Percentiles rank a stretch among this genome's conserved stretches.
Evolutionary conservation across 2,797 vertebrate genomes (phyloP).

Genomic region (Alcedo quadribrachys): DNA sequence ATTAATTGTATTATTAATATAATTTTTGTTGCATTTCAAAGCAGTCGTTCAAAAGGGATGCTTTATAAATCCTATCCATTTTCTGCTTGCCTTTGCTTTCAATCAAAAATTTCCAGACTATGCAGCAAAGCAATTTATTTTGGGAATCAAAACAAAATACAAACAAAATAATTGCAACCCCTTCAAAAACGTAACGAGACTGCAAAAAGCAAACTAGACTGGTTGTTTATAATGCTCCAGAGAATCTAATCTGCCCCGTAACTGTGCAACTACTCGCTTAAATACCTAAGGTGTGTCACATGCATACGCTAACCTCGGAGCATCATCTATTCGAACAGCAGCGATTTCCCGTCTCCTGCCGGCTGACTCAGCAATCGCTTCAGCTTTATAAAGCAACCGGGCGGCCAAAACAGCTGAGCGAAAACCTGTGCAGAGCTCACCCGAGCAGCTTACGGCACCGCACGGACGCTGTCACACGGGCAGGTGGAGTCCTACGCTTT

Average conservation of each 20-base stretch:
- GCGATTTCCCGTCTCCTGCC: not conserved
- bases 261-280: too few species aligned
- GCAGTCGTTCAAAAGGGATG: not conserved
- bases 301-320: not conserved
- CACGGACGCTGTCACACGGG: accelerated
- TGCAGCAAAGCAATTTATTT: not conserved
- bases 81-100: not conserved
- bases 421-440: not conserved
- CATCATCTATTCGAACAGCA: not conserved
- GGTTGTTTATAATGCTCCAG: accelerated
- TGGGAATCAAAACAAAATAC: not conserved
- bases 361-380: not conserved
- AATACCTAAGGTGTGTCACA: not conserved
- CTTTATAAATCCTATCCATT: not conserved
- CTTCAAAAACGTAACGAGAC: not conserved
- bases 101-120: not conserved
- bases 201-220: not conserved
- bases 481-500: accelerated
- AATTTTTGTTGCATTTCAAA: not conserved
- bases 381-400: accelerated
- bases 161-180: not conserved
- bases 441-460: accelerated
- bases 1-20: not conserved
- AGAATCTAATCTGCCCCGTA: not conserved
- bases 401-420: accelerated